Percentiles rank a stretch among this genome's conserved stretches.
Conservation (phyloP, 2,797 vertebrate species). For the Acrossocheilus wenchowensis region DNA sequence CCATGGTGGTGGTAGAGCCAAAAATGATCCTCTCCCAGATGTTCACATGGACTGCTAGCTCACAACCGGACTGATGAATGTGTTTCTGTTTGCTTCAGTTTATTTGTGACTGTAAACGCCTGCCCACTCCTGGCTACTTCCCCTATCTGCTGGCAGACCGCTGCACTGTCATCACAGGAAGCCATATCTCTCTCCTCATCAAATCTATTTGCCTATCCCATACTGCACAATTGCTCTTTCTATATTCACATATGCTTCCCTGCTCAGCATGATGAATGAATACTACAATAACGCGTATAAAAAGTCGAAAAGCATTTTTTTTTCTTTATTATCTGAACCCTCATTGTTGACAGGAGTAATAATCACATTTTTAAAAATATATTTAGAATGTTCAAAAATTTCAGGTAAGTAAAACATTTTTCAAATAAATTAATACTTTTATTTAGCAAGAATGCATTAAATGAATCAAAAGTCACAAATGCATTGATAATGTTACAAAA, state of each 20-base stretch:
- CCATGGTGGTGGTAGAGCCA: slow-evolving; percentile 38
- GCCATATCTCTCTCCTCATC: slow-evolving; percentile 66
- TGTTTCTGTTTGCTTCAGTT: slow-evolving; percentile 40
- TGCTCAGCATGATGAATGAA: background rate
- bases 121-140: slow-evolving; percentile 55
- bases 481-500: too few species aligned
- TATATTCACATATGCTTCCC: slow-evolving; percentile 21
- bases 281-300: background rate
- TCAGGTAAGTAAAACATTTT: background rate
- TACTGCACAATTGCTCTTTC: slow-evolving; percentile 67
- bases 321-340: background rate
- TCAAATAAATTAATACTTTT: background rate
- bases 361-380: background rate
- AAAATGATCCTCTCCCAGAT: slow-evolving; percentile 4
- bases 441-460: background rate
- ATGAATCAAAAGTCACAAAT: too few species aligned
- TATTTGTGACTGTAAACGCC: slow-evolving; percentile 30
- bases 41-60: slow-evolving; percentile 28
- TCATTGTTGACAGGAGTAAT: background rate
- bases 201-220: slow-evolving; percentile 75
- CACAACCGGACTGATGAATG: slow-evolving; percentile 23
- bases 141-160: slow-evolving; percentile 47
- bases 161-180: slow-evolving; percentile 61
- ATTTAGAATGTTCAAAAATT: too few species aligned
- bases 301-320: background rate